phyloP scores from a whole-genome alignment of 2,888 invertebrate species.

The Balanococcus diminutus region DNA sequence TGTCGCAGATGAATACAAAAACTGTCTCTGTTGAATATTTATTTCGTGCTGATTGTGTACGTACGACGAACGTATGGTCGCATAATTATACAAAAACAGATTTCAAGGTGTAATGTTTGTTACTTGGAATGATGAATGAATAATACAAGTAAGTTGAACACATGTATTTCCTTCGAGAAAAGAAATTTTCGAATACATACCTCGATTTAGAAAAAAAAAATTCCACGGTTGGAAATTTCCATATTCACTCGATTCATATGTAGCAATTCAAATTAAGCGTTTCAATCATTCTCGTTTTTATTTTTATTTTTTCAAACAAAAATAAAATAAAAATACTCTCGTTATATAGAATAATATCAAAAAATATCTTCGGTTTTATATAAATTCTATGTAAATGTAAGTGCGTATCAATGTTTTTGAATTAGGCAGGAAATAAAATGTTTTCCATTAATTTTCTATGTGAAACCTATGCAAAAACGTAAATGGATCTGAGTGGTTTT shows the following conservation, averaged over 20 bases:
- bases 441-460: slow-evolving; percentile 30
- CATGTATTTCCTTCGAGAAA: not conserved
- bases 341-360: not conserved
- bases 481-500: not conserved
- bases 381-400: slow-evolving; percentile 29
- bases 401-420: slow-evolving; percentile 35
- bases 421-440: slow-evolving; percentile 28
- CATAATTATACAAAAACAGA: not conserved
- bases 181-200: not conserved
- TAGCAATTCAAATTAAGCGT: not conserved
- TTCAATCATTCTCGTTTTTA: not conserved
- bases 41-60: not conserved
- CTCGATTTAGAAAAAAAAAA: not conserved
- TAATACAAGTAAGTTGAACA: no score
- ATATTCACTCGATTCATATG: not conserved
- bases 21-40: not conserved
- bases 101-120: not conserved
- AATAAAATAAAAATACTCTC: not conserved
- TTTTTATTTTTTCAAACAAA: not conserved
- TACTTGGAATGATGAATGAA: not conserved
- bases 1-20: no score
- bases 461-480: not conserved
- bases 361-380: slow-evolving; percentile 32
- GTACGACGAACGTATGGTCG: not conserved
- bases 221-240: not conserved